Evolutionary conservation across 1,140 invertebrate genomes (phyloP), one percentile per base, ranked within the genome.

Genomic region (Orius insidiosus): DNA sequence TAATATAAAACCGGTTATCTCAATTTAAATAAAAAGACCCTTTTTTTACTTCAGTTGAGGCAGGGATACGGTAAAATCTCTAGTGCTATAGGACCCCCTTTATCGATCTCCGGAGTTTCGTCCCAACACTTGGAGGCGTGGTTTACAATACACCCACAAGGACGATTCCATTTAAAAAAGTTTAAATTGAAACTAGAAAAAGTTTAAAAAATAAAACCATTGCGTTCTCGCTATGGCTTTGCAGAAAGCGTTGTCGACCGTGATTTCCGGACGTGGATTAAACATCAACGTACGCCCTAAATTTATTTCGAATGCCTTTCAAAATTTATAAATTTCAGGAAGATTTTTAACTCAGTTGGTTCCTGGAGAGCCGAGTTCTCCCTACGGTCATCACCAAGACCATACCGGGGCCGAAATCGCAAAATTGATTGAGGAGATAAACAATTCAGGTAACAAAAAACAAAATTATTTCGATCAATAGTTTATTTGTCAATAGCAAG

Each of bases 351-450:
- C 11, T 39, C 24, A 24, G 7, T 36, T 38, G 10, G 65, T 70
- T 53, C 67, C 69, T 6, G 52, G 57, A 4, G 78, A 82, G 59
- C 77, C 77, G 24, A 52, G 58, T 9, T 63, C 56, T n/a, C 15
- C 78, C 78, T 0, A 38, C 51, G 3, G 56, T 82, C 2, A 60
- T 60, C 15, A 80, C 77, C 1, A 57, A 44, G 24, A 60, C 46
- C 18, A 60, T 82, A 49, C 80, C 80, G 3, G 80, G 80, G n/a
- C 80, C 80, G 9, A 66, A 67, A 49, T 75, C 74, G 1, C 62
- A 67, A 45, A 64, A 51, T 60, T 82, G 7, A 58, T 70, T 0
- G 56, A 67, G 11, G 66, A 78, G 55, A 61, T 83, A 6, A n/a
- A n/a, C n/a, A 55, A 61, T 72, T 16, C 69, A 71, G 57, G 69